Base-by-base conservation (phyloP, 2,888 invertebrate species). In the Antheraea yamamai region DNA sequence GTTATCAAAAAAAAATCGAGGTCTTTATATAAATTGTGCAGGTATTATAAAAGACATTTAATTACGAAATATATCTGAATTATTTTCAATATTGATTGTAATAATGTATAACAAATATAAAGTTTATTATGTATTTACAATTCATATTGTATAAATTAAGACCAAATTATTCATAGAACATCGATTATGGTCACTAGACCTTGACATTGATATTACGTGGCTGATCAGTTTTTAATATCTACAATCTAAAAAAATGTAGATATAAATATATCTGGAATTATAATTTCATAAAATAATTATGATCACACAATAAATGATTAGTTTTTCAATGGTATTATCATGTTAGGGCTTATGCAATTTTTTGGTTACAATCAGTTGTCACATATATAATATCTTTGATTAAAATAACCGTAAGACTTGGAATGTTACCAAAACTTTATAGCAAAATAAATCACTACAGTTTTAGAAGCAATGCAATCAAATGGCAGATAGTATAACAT, bases 401-500 rank as follows among this genome's bases (percentile, higher is more conserved):
- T 10, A 61, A 61, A 61, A 23, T 7, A 61, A 23, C 10, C 10
- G 8, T 61, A 23, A 61, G 8, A 23, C 6, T 61, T n/a, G n/a
- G 4, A 61, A 1, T 61, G 61, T 23, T 61, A 61, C 23, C 23
- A 61, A 23, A 61, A 23, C 61, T 61, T 72, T 72, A 2, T 18
- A 14, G 23, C 23, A 52, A n/a, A 30, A 30, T 30, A 61, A 55
- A 23, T 12, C 23, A 58, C 30, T 58, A 68, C 35, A 20, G 35
- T 52, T 20, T 68, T 26, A 74, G 20, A 55, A 74, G 23, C 35
- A 66, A 72, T 58, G 61, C 26, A 73, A 72, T 47, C 72, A 23
- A 47, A 75, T 72, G 55, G 52, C 55, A 55, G 52, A 75, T 64
- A 55, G 30, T 55, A 35, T 10, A 47, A 55, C 23, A 18, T 39